A percentile compares a stretch with the other conserved stretches of the same genome.
phyloP scores from a whole-genome alignment of 1,140 invertebrate species.

The Aphelenchoides avenae region DNA sequence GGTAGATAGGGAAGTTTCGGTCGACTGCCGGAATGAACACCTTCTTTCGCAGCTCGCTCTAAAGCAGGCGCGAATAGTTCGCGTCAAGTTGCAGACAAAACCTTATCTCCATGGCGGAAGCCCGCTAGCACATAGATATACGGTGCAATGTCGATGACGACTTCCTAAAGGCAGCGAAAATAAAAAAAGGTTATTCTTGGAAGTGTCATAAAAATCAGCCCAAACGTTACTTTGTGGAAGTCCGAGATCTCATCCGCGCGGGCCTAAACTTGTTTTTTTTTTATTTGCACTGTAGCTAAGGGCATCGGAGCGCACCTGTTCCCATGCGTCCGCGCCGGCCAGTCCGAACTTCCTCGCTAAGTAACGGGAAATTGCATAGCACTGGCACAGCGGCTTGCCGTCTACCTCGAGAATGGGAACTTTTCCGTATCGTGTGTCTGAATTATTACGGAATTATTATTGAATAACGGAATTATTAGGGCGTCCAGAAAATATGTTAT shows the following conservation, averaged over 20 bases:
- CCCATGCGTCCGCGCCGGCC: slow-evolving; percentile 22
- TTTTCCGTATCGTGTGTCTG: slow-evolving; percentile 37
- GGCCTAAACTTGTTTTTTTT: too few relatives aligned
- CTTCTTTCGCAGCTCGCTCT: slow-evolving; percentile 18
- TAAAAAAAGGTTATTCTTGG: not conserved
- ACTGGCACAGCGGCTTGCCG: slow-evolving; percentile 29
- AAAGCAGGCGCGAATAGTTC: not conserved
- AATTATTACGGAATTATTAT: too few relatives aligned
- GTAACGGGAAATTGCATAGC: slow-evolving; percentile 39
- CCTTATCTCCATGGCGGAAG: slow-evolving; percentile 29
- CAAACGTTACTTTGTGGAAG: slow-evolving; percentile 11
- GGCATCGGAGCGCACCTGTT: too few relatives aligned
- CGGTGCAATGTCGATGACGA: too few relatives aligned
- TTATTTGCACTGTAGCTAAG: too few relatives aligned
- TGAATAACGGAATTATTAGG: too few relatives aligned
- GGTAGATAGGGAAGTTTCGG: slow-evolving; percentile 29
- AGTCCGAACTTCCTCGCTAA: slow-evolving; percentile 31
- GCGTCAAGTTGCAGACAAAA: not conserved
- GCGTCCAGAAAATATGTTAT: too few relatives aligned
- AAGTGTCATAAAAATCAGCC: not conserved
- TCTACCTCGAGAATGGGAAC: slow-evolving; percentile 40
- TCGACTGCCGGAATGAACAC: slow-evolving; percentile 24
- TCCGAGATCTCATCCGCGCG: slow-evolving; percentile 32
- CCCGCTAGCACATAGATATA: slow-evolving; percentile 32
- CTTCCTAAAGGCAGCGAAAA: too few relatives aligned